A percentile compares a stretch with the other conserved stretches of the same genome.
Conservation (phyloP, 2,888 invertebrate species). For the Pristionchus entomophagus region DNA sequence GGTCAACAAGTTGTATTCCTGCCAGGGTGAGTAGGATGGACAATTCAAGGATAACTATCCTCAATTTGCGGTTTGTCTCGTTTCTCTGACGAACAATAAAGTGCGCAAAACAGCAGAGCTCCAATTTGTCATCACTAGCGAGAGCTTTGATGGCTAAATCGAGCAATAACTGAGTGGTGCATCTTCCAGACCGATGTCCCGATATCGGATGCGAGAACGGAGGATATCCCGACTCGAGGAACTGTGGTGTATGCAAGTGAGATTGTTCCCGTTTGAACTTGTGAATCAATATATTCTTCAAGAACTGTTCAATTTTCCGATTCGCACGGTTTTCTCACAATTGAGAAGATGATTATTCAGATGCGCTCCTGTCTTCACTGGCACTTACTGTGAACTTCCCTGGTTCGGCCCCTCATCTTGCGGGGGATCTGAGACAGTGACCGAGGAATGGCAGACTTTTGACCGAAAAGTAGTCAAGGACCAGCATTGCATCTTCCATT, state of each 20-base stretch:
- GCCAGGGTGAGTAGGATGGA: neutral
- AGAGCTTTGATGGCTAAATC: too few species aligned
- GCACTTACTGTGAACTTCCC: neutral
- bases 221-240: slow-evolving; percentile 28
- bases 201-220: slow-evolving; percentile 23
- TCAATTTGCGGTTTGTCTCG: neutral
- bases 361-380: neutral
- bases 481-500: neutral
- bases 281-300: too few species aligned
- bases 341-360: neutral
- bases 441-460: slow-evolving; percentile 14
- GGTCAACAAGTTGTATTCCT: slow-evolving; percentile 28
- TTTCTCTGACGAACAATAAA: neutral
- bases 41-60: too few species aligned
- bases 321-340: neutral
- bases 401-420: neutral
- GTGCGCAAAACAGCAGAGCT: neutral
- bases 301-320: too few species aligned
- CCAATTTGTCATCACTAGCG: too few species aligned
- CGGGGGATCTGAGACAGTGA: neutral
- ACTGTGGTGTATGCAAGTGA: slow-evolving; percentile 21
- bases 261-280: too few species aligned
- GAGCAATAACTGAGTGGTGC: too few species aligned
- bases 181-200: slow-evolving; percentile 18
- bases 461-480: neutral